phyloP scores from a whole-genome alignment of 2,113 vertebrate genomes.

The Lanius ludovicianus region DNA sequence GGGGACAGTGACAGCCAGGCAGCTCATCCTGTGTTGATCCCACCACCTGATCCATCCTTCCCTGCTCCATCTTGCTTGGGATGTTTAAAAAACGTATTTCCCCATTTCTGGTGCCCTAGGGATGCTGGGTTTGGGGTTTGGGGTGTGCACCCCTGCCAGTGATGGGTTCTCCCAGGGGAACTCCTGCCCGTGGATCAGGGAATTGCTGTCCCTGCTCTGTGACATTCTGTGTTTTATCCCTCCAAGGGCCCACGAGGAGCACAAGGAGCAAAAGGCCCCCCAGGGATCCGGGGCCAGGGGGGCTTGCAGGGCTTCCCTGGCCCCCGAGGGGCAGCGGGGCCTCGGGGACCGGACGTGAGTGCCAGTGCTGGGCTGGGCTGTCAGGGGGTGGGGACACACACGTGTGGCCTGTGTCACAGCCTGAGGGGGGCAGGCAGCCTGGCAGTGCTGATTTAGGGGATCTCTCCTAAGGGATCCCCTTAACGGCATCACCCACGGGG shows the following conservation, averaged over 20 bases:
- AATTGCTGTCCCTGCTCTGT: neutral
- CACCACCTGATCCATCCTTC: neutral
- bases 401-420: accelerated
- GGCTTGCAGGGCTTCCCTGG: constrained; percentile 83
- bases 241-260: constrained; percentile 79
- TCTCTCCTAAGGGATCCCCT: neutral
- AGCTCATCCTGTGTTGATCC: neutral
- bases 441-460: neutral
- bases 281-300: constrained; percentile 75
- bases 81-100: neutral
- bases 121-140: neutral
- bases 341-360: constrained; percentile 75
- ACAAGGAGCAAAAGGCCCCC: constrained; percentile 72
- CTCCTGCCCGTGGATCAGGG: accelerated
- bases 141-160: neutral
- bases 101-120: neutral
- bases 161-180: neutral
- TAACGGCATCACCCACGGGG: accelerated
- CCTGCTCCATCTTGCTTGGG: neutral
- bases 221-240: neutral
- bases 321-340: constrained; percentile 70
- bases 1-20: neutral
- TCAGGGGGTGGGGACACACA: accelerated
- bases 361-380: accelerated
- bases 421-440: accelerated